Base-by-base conservation (phyloP, 2,113 vertebrate species). In the Planiliza haematocheilus region DNA sequence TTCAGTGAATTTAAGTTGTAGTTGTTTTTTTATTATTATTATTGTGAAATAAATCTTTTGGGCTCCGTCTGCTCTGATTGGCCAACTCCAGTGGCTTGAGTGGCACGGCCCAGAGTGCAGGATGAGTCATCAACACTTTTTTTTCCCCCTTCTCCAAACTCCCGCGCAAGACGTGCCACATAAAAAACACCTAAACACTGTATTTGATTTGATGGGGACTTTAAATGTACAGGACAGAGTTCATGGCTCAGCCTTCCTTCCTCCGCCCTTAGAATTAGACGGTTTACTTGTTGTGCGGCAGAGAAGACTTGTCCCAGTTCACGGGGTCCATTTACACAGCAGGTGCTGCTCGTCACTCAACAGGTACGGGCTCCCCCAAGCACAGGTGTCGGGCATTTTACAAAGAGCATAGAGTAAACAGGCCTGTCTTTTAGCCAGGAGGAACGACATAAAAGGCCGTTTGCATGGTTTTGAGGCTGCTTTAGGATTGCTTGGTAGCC, bases 311-410 rank as follows among this genome's bases (percentile, higher is more conserved):
- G 8, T 53, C 18, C 14, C 46, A 67, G 81, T 85, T 84, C 80
- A 79, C 24, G 0, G 53, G 17, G 83, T 83, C 60, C 81, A 61
- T 88, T 78, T 57, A 75, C 7, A 13, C 58, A 89, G 81, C 90
- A 92, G 89, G 91, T 91, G 88, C 77, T 82, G 82, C 74, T 52
- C 70, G 53, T 91, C 89, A 85, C 30, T 88, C 86, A 79, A 60
- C 88, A 86, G 57, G 82, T 81, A 79, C 16, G 2, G 21, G 20
- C 52, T 52, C 61, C 49, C 51, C 67, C 57, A 38, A 75, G 80
- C 75, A 37, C 90, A 92, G 90, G 89, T 91, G 90, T 75, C 75
- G 46, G 61, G 43, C 77, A 74, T 64, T 87, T 61, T 30, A 89
- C 74, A 89, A 77, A 83, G 81, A 67, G 62, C 48, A 74, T 81